phyloP scores from a whole-genome alignment of 2,113 vertebrate species.

The human region DNA sequence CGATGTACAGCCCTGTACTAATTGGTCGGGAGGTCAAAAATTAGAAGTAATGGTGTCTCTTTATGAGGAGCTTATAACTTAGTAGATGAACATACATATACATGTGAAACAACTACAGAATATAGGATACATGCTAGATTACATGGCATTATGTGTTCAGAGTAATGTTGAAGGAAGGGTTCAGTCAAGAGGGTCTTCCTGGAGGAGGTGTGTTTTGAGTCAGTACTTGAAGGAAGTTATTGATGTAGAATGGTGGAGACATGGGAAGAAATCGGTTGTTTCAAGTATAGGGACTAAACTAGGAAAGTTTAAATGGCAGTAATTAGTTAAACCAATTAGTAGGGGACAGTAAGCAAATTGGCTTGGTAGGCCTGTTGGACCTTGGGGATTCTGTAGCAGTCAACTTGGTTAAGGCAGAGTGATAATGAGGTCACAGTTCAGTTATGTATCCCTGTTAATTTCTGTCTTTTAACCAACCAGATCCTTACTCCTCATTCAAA shows the following conservation, averaged over 20 bases:
- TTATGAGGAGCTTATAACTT: not conserved
- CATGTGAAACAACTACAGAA: not conserved
- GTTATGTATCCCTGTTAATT: constrained; percentile 48
- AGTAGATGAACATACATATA: not conserved
- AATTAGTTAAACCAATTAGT: constrained; percentile 70
- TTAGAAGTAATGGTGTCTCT: constrained; percentile 7
- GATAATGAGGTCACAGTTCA: constrained; percentile 70
- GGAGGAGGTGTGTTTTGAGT: constrained; percentile 13
- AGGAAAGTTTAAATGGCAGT: constrained; percentile 62
- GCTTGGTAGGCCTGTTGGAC: constrained; percentile 29
- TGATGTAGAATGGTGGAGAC: not conserved
- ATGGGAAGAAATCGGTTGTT: constrained; percentile 8
- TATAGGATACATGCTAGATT: not conserved
- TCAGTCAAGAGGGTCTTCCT: constrained; percentile 41
- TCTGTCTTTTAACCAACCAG: constrained; percentile 3
- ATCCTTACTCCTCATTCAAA: not conserved
- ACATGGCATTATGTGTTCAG: not conserved
- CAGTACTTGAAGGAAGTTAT: constrained; percentile 5
- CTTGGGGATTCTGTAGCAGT: constrained; percentile 53
- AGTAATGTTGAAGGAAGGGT: not conserved
- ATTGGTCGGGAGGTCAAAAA: not conserved
- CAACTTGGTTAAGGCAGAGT: constrained; percentile 32
- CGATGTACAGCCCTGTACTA: not conserved
- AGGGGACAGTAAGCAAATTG: constrained; percentile 49
- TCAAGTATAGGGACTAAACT: constrained; percentile 32